Base-by-base conservation (phyloP, 2,113 vertebrate species). In the Meleagris gallopavo region DNA sequence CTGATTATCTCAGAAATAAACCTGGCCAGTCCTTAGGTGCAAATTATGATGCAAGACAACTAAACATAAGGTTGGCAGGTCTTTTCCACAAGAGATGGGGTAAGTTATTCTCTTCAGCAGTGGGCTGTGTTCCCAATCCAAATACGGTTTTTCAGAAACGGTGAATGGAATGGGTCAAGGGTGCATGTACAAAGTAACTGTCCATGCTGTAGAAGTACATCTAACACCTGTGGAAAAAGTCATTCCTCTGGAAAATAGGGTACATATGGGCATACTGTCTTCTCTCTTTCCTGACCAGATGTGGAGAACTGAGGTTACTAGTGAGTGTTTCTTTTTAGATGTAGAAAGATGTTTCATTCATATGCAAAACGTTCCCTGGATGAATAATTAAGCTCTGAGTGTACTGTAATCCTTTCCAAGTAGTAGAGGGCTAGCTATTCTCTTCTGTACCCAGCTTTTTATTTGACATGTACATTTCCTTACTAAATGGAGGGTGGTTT, bases 261-360 rank as follows among this genome's bases (percentile, higher is more conserved):
- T 92, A 40, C 61, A 16, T 81, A 48, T 75, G 80, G 79, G 46
- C 57, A 83, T 6, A 40, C 58, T 48, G 79, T 91, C 83, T 95
- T 32, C 27, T 83, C 54, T 86, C 76, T 95, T 86, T 90, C 76
- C 90, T 90, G 83, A 45, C 72, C 93, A 93, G 86, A 88, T 90
- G 83, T 93, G 86, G 65, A 67, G 52, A 67, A 43, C 83, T 52
- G 83, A 83, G 65, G 14, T 90, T 86, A 57, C 16, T 74, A 77
- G 40, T 41, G 90, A 88, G 65, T 67, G 67, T 86, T 95, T 74
- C 88, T 93, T 90, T 86, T 88, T 71, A 86, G 65, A 74, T 57
- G 55, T 15, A 86, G 69, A 95, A 83, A 71, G 88, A 88, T 81
- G 75, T 90, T 88, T 90, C 80, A 88, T 96, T 96, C 95, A 88